Evolutionary conservation across 2,888 invertebrate genomes (phyloP).

Genomic region (Alcis repandata): DNA sequence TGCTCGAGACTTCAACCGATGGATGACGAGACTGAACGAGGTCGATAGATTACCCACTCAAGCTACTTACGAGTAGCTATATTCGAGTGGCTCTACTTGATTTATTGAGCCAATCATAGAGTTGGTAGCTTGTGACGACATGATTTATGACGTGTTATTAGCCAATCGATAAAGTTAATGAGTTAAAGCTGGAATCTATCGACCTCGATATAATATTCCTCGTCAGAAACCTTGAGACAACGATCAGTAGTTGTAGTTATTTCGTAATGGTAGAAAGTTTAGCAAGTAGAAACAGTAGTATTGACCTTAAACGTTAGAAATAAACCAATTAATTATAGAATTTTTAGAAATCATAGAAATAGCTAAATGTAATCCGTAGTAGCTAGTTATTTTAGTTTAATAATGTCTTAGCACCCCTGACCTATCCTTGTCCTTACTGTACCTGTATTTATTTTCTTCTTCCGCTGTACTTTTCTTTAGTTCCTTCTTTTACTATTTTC

Average conservation of each 20-base stretch:
- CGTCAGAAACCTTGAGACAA: conserved; percentile 36
- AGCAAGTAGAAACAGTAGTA: conserved; percentile 28
- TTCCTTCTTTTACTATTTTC: background rate
- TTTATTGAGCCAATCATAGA: background rate
- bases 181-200: conserved; percentile 40
- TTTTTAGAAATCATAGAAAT: background rate
- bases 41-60: conserved; percentile 16
- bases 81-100: background rate
- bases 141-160: conserved; percentile 27
- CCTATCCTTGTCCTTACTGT: background rate
- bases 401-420: background rate
- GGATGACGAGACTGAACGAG: conserved; percentile 9
- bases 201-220: conserved; percentile 44
- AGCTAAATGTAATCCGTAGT: no score
- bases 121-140: background rate
- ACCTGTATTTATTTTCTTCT: background rate
- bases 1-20: background rate
- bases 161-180: conserved; percentile 32
- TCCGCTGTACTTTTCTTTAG: conserved; percentile 9
- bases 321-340: background rate
- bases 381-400: background rate
- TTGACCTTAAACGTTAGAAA: conserved; percentile 1
- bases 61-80: background rate
- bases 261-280: conserved; percentile 33
- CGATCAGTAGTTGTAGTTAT: conserved; percentile 34